Percentiles rank a stretch among this genome's conserved stretches.
Conservation (phyloP, 2,797 vertebrate genomes). For the Coilia nasus region DNA sequence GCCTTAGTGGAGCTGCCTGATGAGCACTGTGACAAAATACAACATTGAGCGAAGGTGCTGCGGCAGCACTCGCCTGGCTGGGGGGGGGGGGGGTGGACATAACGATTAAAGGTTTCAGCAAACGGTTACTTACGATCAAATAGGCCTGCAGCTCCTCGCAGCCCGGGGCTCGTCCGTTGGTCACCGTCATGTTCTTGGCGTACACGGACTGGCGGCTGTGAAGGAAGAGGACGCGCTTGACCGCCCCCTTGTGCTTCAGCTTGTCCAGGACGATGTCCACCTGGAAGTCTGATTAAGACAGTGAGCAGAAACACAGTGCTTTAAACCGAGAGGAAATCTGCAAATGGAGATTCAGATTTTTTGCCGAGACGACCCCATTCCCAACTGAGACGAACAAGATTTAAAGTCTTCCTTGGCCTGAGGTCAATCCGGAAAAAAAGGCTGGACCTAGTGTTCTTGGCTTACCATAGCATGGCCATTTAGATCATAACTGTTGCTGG, state of each 20-base stretch:
- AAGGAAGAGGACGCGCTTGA: slow-evolving; percentile 89
- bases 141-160: slow-evolving; percentile 90
- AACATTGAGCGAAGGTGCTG: background rate
- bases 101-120: too few species aligned
- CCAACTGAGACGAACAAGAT: background rate
- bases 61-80: too few species aligned
- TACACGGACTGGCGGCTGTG: slow-evolving; percentile 78
- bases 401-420: background rate
- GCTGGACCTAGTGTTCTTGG: background rate
- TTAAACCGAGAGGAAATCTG: background rate
- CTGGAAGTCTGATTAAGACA: slow-evolving; percentile 80
- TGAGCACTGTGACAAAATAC: too few species aligned
- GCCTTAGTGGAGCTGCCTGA: too few species aligned
- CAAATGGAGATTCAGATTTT: background rate
- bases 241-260: slow-evolving; percentile 92
- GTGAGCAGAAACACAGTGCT: background rate
- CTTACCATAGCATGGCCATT: background rate
- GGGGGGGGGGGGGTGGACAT: too few species aligned
- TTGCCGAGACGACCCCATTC: background rate
- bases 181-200: slow-evolving; percentile 85
- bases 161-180: slow-evolving; percentile 70
- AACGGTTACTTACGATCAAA: slow-evolving; percentile 78
- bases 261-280: slow-evolving; percentile 91
- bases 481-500: background rate
- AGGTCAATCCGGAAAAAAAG: background rate